Conservation (phyloP, 2,113 vertebrate genomes). For the Halichoerus grypus region DNA sequence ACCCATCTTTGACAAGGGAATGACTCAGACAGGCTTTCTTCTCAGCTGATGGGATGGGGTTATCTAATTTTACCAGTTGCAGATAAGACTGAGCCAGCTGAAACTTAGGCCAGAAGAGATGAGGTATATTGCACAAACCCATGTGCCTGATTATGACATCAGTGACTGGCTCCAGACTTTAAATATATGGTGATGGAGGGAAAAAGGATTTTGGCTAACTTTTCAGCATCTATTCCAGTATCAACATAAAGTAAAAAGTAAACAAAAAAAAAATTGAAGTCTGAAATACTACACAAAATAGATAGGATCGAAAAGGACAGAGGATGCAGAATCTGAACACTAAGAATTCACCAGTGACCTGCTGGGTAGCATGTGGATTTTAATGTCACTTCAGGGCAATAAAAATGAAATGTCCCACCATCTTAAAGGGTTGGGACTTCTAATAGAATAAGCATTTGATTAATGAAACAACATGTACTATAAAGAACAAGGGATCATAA, state of each 20-base stretch:
- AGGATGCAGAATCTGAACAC: background rate
- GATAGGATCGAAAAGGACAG: background rate
- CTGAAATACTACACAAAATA: slow-evolving; percentile 30
- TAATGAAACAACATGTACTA: slow-evolving; percentile 80
- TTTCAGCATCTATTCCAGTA: background rate
- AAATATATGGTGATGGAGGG: background rate
- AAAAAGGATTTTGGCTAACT: background rate
- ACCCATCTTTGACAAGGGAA: background rate
- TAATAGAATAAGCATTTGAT: slow-evolving; percentile 81
- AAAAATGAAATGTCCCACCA: slow-evolving; percentile 76
- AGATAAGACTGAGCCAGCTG: background rate
- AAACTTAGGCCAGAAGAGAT: background rate
- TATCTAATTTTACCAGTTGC: background rate
- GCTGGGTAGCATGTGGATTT: background rate
- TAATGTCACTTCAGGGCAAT: slow-evolving; percentile 53
- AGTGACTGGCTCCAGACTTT: background rate
- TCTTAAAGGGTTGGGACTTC: slow-evolving; percentile 72
- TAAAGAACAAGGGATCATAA: slow-evolving; percentile 77
- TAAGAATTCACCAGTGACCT: background rate
- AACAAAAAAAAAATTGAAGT: background rate
- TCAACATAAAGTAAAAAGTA: background rate
- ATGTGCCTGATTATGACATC: background rate
- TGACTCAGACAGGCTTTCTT: background rate
- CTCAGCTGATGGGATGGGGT: background rate
- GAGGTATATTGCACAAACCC: background rate